Conservation (phyloP, 2,113 vertebrate species). For the Chauna torquata region DNA sequence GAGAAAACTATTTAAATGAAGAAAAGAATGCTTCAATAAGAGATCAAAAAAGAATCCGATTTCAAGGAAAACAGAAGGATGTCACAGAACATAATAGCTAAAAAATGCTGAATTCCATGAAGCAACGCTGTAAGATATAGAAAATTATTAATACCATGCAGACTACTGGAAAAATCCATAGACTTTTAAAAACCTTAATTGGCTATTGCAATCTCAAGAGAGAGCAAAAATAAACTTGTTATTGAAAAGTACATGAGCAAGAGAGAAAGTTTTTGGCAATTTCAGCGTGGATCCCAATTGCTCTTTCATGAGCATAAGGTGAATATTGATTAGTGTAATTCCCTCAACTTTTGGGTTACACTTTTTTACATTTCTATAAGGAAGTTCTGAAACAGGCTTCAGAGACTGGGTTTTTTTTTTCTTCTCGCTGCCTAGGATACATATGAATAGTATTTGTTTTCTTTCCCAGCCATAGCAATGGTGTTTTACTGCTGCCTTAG, state of each 20-base stretch:
- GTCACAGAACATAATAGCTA: neutral
- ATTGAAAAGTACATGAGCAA: conserved; percentile 8
- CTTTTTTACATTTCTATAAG: neutral
- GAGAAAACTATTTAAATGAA: neutral
- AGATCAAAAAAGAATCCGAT: neutral
- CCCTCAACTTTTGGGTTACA: neutral
- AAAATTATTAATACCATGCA: neutral
- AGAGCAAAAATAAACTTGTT: neutral
- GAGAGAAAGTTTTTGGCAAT: conserved; percentile 25
- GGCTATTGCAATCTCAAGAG: neutral
- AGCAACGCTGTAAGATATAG: neutral
- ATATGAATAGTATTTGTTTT: neutral
- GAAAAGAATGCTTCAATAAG: neutral
- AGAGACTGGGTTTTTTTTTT: neutral
- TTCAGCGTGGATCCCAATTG: neutral
- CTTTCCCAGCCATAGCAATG: neutral
- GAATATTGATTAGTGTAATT: conserved; percentile 27
- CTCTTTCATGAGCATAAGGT: neutral
- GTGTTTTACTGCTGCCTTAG: neutral
- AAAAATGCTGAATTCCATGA: neutral
- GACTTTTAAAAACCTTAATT: conserved; percentile 18
- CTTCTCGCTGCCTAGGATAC: neutral
- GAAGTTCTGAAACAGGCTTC: neutral
- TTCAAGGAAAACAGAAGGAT: neutral
- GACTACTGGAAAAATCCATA: conserved; percentile 3